Evolutionary conservation across 2,113 vertebrate genomes (phyloP), one percentile per base, ranked within the genome.

Genomic region (Scortum barcoo): DNA sequence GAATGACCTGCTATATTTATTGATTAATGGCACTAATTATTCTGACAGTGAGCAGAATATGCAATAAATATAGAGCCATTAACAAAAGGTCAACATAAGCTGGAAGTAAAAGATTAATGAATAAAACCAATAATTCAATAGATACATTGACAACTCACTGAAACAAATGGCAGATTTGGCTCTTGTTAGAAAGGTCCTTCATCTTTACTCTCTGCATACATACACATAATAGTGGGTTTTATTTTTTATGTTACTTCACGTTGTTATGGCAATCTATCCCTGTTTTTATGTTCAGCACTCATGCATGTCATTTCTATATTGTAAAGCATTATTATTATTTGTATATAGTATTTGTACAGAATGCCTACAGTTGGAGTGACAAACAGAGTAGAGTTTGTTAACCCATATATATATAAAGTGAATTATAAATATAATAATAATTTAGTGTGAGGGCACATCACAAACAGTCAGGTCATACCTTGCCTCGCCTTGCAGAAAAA

Each of bases 51-150:
- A 67, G 17, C 16, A 83, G 24, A 63, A 72, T 46, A 58, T 58
- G 44, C 36, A 70, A 68, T 68, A 36, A 48, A 24, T 61, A 48
- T 40, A 46, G 24, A 48, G 48, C 36, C 16, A 20, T 72, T 57
- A 36, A 19, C 12, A 57, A 76, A 88, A 81, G 67, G 69, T 83
- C 73, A 81, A 17, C 50, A 68, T 40, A 7, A 36, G 28, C 26
- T 36, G 30, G 6, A 62, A 5, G n/a, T 22, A 30, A 58, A 74
- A 22, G 16, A 72, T 61, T 3, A 68, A 61, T 67, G 20, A 36
- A 48, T 72, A 26, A 75, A 70, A 51, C 14, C 30, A 38, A 54
- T 65, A 58, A 69, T 46, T 38, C 9, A 54, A 53, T 26, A n/a
- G 19, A 11, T 48, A 10, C 46, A 86, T 44, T 0, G 1, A 80